Conservation (phyloP, 2,113 vertebrate genomes). For the Neofelis nebulosa region DNA sequence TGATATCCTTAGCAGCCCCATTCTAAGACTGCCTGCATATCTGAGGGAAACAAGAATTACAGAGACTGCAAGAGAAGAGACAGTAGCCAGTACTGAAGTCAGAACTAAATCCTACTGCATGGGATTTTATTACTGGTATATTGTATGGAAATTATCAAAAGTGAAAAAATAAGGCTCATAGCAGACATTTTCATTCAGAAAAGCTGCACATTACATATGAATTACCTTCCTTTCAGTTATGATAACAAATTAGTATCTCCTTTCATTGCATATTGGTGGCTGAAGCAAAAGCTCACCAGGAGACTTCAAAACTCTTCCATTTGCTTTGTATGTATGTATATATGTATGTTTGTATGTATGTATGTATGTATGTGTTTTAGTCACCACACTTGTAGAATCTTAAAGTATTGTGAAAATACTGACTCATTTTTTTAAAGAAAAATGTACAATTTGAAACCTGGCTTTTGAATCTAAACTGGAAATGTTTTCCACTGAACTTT, state of each 20-base stretch:
- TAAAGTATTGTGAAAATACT: background rate
- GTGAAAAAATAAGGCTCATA: background rate
- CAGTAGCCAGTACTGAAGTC: background rate
- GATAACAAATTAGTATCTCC: background rate
- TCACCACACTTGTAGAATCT: background rate
- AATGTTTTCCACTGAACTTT: background rate
- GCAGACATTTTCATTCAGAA: slow-evolving; percentile 1
- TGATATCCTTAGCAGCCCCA: background rate
- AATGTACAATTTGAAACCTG: slow-evolving; percentile 5
- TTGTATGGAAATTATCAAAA: background rate
- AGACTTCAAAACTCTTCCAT: background rate
- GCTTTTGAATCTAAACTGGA: background rate
- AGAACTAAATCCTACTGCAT: background rate
- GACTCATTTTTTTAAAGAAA: background rate
- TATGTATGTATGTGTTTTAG: background rate
- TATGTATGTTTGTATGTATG: background rate
- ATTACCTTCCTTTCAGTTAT: slow-evolving; percentile 3
- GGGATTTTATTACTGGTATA: background rate
- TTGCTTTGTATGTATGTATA: background rate
- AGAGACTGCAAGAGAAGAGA: background rate
- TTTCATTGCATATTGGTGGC: background rate
- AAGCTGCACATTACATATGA: background rate
- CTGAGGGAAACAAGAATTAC: background rate
- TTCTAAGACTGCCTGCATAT: background rate
- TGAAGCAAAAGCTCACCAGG: background rate